These are phyloP conservation scores for Furnarius figulus DNA, from an alignment of 2,113 vertebrate species.

Conservation along the genomic window DNA sequence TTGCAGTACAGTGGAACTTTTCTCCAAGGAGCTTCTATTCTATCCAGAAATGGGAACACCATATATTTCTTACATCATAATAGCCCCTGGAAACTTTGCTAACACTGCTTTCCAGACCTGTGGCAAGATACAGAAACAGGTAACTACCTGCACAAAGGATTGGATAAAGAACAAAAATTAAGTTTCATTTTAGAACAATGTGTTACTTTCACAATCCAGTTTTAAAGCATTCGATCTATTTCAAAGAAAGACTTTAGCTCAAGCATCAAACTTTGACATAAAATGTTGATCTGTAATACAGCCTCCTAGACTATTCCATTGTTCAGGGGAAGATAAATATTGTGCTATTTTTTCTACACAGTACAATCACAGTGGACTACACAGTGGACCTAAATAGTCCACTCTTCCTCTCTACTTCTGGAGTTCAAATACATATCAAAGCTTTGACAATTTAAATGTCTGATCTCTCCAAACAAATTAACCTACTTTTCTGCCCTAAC, in stretches of 20 bases:
- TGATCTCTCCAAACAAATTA: background rate
- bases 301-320: background rate
- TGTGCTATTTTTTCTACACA: background rate
- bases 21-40: background rate
- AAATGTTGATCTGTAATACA: background rate
- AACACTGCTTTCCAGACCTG: background rate
- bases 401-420: background rate
- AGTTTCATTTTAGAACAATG: background rate
- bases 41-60: background rate
- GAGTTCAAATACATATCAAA: background rate
- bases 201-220: background rate
- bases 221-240: background rate
- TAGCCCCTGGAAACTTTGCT: background rate
- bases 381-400: background rate
- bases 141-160: background rate
- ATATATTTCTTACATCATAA: background rate
- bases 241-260: background rate
- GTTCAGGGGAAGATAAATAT: background rate
- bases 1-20: background rate
- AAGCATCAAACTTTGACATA: background rate
- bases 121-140: background rate
- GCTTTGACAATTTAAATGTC: background rate
- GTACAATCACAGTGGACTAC: background rate
- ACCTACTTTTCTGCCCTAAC: background rate
- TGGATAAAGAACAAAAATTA: background rate